Conservation (phyloP, 1,140 invertebrate genomes). For the Drosophila serrata region DNA sequence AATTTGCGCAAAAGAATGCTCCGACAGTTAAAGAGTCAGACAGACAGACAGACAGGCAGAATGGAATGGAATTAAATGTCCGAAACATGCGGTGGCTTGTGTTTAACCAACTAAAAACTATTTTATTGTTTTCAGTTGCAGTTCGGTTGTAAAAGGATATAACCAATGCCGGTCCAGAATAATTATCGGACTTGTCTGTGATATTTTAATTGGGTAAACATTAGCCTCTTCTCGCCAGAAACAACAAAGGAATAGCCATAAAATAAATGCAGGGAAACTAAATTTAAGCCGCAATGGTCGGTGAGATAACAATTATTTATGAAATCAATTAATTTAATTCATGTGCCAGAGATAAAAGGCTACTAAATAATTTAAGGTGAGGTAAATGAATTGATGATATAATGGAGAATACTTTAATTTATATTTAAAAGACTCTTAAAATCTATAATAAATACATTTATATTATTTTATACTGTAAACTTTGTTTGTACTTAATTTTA, state of each 20-base stretch:
- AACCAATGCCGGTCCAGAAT: conserved; percentile 11
- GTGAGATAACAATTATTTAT: conserved; percentile 11
- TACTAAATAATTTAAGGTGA: conserved; percentile 6
- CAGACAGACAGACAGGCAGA: conserved; percentile 6
- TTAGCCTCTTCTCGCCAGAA: not conserved
- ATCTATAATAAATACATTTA: not conserved
- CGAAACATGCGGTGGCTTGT: conserved; percentile 47
- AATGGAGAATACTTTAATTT: not conserved
- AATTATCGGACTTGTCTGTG: conserved; percentile 30
- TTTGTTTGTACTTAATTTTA: not conserved
- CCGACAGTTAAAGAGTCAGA: conserved; percentile 21
- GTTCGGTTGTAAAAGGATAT: conserved; percentile 18
- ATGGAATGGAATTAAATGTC: conserved; percentile 48
- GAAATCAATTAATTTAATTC: conserved; percentile 5
- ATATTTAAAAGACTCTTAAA: not conserved
- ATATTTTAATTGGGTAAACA: conserved; percentile 40
- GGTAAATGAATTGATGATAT: not conserved
- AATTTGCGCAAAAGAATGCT: conserved; percentile 30
- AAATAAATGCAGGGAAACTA: not conserved
- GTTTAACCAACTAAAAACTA: conserved; percentile 64
- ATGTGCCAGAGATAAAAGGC: not conserved
- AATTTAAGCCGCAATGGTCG: conserved; percentile 12
- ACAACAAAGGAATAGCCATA: conserved; percentile 19
- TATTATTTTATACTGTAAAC: too few species aligned
- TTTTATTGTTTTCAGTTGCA: conserved; percentile 51